Conservation (phyloP, 2,113 vertebrate genomes). For the Ondatra zibethicus region DNA sequence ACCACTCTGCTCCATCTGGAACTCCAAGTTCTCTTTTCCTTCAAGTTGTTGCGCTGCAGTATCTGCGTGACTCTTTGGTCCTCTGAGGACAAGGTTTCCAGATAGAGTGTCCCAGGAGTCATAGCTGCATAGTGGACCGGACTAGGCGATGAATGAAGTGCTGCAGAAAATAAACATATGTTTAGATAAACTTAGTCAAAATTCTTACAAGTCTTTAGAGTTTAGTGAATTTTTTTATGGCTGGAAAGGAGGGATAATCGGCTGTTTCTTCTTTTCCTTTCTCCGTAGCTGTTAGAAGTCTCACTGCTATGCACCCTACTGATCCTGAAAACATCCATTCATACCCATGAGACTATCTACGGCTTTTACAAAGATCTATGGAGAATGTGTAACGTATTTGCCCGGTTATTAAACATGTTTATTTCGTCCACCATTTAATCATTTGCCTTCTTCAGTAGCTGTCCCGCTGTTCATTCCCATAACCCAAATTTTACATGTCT, state of each 20-base stretch:
- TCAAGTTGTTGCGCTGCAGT: background rate
- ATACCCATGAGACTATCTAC: background rate
- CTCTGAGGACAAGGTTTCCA: background rate
- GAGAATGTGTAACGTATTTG: background rate
- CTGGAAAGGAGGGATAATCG: background rate
- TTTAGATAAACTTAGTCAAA: background rate
- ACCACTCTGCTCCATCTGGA: background rate
- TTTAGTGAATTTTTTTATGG: background rate
- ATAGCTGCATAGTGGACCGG: background rate
- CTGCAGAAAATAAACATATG: background rate
- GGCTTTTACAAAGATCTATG: background rate
- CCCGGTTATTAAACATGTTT: background rate
- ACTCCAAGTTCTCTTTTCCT: background rate
- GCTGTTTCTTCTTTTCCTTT: conserved; percentile 2
- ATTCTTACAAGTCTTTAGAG: background rate
- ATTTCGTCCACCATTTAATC: background rate
- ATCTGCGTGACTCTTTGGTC: background rate
- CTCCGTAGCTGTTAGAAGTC: background rate
- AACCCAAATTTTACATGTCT: background rate
- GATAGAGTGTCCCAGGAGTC: background rate
- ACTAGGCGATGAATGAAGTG: background rate
- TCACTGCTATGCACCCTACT: background rate
- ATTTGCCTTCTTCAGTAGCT: background rate
- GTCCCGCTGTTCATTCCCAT: background rate
- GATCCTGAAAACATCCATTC: background rate